Base-by-base conservation (phyloP, 2,113 vertebrate genomes). In the Pedetes capensis region DNA sequence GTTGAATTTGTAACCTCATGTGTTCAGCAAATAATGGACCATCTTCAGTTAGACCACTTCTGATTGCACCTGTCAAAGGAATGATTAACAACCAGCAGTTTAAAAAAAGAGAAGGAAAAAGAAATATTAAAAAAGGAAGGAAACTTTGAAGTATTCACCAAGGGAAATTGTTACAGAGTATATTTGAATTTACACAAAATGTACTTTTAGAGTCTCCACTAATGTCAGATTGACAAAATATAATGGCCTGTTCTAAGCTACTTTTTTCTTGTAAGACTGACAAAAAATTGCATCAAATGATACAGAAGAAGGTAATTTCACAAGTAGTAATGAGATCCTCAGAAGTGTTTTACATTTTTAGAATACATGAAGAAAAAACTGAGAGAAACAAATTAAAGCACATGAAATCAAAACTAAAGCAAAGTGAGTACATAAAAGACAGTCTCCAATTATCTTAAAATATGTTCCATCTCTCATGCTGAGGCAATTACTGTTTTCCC, bases 311-410 rank as follows among this genome's bases (percentile, higher is more conserved):
- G 14, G 81, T 47, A 96, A 96, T 97, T 97, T 96, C 76, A 95
- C 20, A 95, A 92, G 22, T 37, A 29, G 47, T 95, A 97, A 90
- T 86, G 83, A 79, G 29, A 96, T 89, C 0, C 94, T 86, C 49
- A 85, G 53, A 96, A 95, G 18, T 69, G 71, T 57, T 96, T 97
- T 80, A 63, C 22, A 39, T 95, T 93, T 80, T 96, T 59, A 80
- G 71, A 96, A 92, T 97, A 97, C 2, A 34, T 42, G 87, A 82
- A 57, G 78, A 89, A 72, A 92, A 96, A 95, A 96, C 97, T 53
- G 57, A 57, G 4, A 94, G 81, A 89, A 93, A 94, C 92, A 81
- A 97, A 96, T 97, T 76, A 91, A 95, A 96, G 69, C 85, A 85
- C 0, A 76, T 0, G 5, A 71, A 97, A 87, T 53, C 81, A 97